Base-by-base conservation (phyloP, 1,140 invertebrate species). In the Procambarus clarkii region DNA sequence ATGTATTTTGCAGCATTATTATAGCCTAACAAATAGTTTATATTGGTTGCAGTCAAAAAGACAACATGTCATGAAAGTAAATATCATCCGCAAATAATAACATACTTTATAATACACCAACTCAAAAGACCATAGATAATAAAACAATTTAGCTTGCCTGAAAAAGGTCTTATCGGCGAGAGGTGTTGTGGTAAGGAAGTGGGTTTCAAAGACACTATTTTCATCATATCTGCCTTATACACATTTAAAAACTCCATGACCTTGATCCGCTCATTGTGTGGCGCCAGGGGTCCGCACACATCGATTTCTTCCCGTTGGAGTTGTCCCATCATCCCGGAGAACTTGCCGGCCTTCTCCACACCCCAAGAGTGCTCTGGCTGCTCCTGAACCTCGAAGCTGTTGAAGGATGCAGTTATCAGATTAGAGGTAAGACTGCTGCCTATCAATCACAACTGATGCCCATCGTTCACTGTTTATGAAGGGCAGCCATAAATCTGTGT, bases 181-280 rank as follows among this genome's bases (percentile, higher is more conserved):
- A 77, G 74, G 74, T 77, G 74, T 77, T 77, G 74, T 44, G 74
- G 74, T 44, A 77, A n/a, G 3, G 34, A 34, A 11, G 74, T n/a
- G 9, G 74, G 74, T n/a, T 77, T 77, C 74, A 77, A n/a, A 0
- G 74, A 77, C 1, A 77, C 74, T 46, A 77, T 5, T 3, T 11
- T 77, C n/a, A 77, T 4, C 4, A 34, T 5, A 34, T 77, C 74
- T 4, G 18, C 11, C 74, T 34, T 11, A 18, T 77, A 77, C 4
- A 24, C 74, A 77, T 8, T 77, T 3, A 34, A 4, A 34, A 77
- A 77, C 74, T 77, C 24, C 74, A 46, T 46, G 34, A 77, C 24
- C 4, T 4, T 34, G 3, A 77, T 9, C 21, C 74, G 24, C 24
- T 77, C 74, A 11, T 21, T 3, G 4, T 34, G 24, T 34, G 74